Evolutionary conservation across 1,140 invertebrate genomes (phyloP), one percentile per base, ranked within the genome.

Genomic region (Diorhabda sublineata): DNA sequence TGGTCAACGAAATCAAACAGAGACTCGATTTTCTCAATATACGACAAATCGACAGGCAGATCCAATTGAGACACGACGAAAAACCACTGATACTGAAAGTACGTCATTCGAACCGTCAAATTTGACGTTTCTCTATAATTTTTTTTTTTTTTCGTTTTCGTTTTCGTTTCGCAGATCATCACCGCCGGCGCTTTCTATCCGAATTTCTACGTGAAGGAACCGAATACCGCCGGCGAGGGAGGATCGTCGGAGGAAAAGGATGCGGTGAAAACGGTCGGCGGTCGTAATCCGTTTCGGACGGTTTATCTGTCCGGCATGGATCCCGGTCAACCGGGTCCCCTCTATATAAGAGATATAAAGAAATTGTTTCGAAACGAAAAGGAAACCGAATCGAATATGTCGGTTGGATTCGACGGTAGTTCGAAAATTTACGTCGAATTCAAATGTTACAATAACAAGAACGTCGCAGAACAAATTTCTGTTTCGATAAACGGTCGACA

Each of bases 161-260:
- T 64, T 52, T 64, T 47, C 42, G 4, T 3, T 58, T 76, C 80
- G 45, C 76, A 93, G 90, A 78, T 93, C 45, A 83, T 90, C 3
- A 81, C 93, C 45, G 88, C 89, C 69, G 92, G 90, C 6, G 92
- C 93, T 26, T 97, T 98, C 82, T 98, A 97, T 83, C 96, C 96
- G 0, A 90, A 97, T 79, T 97, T 94, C 78, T 98, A 94, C 81
- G 75, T 90, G 7, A 87, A 88, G 47, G 80, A 80, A 0, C 43
- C 74, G 1, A 64, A 74, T 9, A 74, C 78, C 11, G 82, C 79
- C 1, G 73, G 82, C 44, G 26, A 26, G 26, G 26, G 26, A 26
- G 26, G 26, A 26, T 26, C 26, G 26, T 82, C 86, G 56, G 84
- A 88, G 67, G 75, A 78, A 0, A 77, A 83, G 11, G 90, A 93